Evolutionary conservation across 2,888 invertebrate genomes (phyloP).

Genomic region (Asteroscopus sphinx): DNA sequence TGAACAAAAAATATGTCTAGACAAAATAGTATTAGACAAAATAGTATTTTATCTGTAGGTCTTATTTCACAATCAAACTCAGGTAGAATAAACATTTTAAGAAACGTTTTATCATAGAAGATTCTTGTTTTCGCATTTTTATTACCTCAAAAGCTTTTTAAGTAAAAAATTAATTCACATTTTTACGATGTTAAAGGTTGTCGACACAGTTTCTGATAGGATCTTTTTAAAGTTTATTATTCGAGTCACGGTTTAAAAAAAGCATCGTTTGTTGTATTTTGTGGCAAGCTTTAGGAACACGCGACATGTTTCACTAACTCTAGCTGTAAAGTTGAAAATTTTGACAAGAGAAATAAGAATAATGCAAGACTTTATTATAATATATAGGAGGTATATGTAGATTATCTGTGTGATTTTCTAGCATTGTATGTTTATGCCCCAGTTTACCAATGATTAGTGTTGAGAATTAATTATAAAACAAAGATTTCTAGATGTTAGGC

Average conservation of each 20-base stretch:
- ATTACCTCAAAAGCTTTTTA: constrained; percentile 22
- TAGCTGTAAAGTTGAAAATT: not conserved
- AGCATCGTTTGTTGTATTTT: constrained; percentile 18
- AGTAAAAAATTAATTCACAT: constrained; percentile 20
- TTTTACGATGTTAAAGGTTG: constrained; percentile 22
- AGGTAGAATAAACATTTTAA: constrained; percentile 4
- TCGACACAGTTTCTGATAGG: constrained; percentile 32
- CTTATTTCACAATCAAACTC: constrained; percentile 13
- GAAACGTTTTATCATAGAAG: constrained; percentile 15
- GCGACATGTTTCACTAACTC: not conserved
- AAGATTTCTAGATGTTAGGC: constrained; percentile 26
- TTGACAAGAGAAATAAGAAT: no score
- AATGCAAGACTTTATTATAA: not conserved
- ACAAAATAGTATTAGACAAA: constrained; percentile 36
- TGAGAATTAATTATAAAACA: constrained; percentile 12
- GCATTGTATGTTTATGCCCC: no score
- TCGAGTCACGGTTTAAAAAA: constrained; percentile 35
- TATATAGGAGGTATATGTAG: not conserved
- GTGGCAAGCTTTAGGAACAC: not conserved
- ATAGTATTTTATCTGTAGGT: constrained; percentile 11
- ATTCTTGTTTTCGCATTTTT: constrained; percentile 19
- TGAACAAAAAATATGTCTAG: constrained; percentile 34
- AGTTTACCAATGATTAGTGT: constrained; percentile 7
- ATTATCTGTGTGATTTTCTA: no score
- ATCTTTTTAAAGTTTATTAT: constrained; percentile 33